Evolutionary conservation across 2,113 vertebrate species (phyloP).

Genomic region (Phrynosoma blainvillii): DNA sequence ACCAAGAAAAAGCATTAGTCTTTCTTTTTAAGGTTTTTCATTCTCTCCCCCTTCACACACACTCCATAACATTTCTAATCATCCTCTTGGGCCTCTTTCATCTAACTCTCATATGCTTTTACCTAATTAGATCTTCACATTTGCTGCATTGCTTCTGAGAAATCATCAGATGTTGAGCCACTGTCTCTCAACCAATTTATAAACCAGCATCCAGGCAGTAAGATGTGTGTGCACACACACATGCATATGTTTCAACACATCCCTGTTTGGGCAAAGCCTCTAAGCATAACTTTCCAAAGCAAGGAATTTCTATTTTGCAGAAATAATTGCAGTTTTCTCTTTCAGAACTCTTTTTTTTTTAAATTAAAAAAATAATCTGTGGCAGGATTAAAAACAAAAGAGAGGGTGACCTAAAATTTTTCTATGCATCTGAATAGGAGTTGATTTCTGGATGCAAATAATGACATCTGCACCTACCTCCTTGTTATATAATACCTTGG

Average conservation of each 20-base stretch:
- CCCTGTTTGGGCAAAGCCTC: constrained; percentile 8
- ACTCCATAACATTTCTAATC: constrained; percentile 3
- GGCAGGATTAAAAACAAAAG: neutral
- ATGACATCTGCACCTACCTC: constrained; percentile 63
- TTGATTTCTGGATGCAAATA: constrained; percentile 59
- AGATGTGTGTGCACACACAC: neutral
- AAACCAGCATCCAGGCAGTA: neutral
- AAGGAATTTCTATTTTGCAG: neutral
- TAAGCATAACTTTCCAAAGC: constrained; percentile 10
- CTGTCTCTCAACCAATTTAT: constrained; percentile 13
- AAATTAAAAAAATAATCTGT: neutral
- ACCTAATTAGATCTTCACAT: constrained; percentile 34
- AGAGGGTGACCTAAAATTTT: constrained; percentile 33
- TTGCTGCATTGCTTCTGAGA: constrained; percentile 16
- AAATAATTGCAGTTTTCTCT: constrained; percentile 14
- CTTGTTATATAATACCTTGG: constrained; percentile 52
- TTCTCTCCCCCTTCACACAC: neutral
- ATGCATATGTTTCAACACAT: neutral
- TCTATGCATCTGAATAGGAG: constrained; percentile 49
- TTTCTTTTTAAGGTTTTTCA: constrained; percentile 4
- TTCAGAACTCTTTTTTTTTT: neutral
- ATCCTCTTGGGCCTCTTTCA: constrained; percentile 18
- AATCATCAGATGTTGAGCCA: constrained; percentile 13
- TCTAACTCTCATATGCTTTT: constrained; percentile 22
- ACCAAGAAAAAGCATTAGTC: neutral